Evolutionary conservation across 2,888 invertebrate genomes (phyloP).

Genomic region (Carpatolechia fugitivella): DNA sequence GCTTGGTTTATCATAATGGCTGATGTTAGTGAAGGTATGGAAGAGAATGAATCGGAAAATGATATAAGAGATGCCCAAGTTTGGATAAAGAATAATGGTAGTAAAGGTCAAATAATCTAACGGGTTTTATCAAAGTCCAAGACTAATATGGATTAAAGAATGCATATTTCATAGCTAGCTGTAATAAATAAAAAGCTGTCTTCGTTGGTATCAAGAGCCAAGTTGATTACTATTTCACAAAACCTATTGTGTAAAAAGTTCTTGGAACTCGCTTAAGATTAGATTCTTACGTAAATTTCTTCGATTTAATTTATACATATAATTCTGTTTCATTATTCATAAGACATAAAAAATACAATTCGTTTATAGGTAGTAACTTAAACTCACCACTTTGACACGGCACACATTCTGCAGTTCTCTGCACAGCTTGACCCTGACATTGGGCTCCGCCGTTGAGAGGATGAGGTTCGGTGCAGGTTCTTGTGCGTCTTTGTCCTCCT

Average conservation of each 20-base stretch:
- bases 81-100: slow-evolving; percentile 1
- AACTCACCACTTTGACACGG: slow-evolving; percentile 80
- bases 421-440: slow-evolving; percentile 90
- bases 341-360: too few relatives aligned
- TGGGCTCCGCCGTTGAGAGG: slow-evolving; percentile 94
- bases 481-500: slow-evolving; percentile 88
- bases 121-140: neutral
- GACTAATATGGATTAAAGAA: neutral
- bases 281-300: too few relatives aligned
- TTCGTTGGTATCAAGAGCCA: neutral
- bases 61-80: neutral
- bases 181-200: neutral
- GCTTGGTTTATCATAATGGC: neutral
- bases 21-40: neutral
- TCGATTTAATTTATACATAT: too few relatives aligned
- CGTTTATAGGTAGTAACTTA: too few relatives aligned
- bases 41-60: slow-evolving; percentile 7
- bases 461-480: slow-evolving; percentile 92
- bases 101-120: slow-evolving; percentile 1
- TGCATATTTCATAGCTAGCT: neutral
- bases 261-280: too few relatives aligned
- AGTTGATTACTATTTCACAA: neutral
- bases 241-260: too few relatives aligned
- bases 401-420: slow-evolving; percentile 90
- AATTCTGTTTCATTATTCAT: too few relatives aligned